Base-by-base conservation (phyloP, 2,113 vertebrate species). In the Bubo bubo region DNA sequence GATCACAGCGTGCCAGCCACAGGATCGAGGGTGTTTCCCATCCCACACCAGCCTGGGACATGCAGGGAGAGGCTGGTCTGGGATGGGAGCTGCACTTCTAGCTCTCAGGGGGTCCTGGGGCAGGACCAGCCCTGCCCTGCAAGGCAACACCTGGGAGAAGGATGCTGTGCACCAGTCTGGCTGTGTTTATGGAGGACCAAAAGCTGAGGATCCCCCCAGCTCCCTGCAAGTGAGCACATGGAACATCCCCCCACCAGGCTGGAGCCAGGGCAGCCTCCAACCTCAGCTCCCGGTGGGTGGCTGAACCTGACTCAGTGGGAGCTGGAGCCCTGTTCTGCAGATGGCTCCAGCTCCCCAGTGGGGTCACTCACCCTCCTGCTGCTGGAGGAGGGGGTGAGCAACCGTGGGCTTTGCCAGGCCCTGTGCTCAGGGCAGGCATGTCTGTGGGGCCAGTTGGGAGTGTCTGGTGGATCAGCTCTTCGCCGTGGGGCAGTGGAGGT, bases 401-500 rank as follows among this genome's bases (percentile, higher is more conserved):
- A 3, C 2, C 2, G 1, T 2, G 3, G 55, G 18, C 60, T 79
- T n/a, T 3, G 4, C 35, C 1, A 6, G 26, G 24, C 35, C 16
- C 34, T 0, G 6, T 0, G 1, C 45, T 28, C 55, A 34, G 45
- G 49, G 28, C 73, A 59, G 92, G 50, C 73, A 5, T 23, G 37
- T 37, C 89, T 41, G 67, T 1, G 1, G 41, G 47, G 73, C 52
- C 7, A 4, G 26, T 58, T 34, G 58, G 76, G 7, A 60, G 26
- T 0, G 1, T 10, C 30, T 16, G 39, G n/a, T 1, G 3, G 28
- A 4, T 62, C 50, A 8, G 41, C 63, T 41, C 53, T 26, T 53
- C 0, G 20, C 50, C 0, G 1, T 13, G n/a, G 27, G 43, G 37
- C 20, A 34, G 58, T 0, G 0, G n/a, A 14, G 12, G 13, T 24